phyloP scores from a whole-genome alignment of 2,888 invertebrate genomes.

The Hydrotaea diabolus region DNA sequence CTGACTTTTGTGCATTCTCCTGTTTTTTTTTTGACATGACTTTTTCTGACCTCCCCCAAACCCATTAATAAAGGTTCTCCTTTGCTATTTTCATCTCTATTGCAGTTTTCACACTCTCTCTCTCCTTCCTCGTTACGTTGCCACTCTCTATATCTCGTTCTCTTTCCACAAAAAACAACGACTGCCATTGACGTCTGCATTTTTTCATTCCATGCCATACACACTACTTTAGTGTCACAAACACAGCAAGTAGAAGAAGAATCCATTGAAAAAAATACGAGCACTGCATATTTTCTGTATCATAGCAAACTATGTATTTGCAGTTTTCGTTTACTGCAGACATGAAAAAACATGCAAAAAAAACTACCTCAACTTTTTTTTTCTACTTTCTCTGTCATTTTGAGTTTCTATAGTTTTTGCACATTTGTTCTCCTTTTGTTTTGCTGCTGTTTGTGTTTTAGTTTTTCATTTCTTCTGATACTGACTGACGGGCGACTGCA shows the following conservation, averaged over 20 bases:
- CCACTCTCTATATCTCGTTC: not conserved
- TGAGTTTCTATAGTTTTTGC: conserved; percentile 19
- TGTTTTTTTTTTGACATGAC: not conserved
- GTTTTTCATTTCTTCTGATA: not conserved
- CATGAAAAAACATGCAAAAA: not conserved
- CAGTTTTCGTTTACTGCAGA: not conserved
- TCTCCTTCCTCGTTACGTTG: not conserved
- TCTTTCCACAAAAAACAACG: not conserved
- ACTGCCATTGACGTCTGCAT: not conserved
- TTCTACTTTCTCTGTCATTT: conserved; percentile 26
- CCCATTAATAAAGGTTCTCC: not conserved
- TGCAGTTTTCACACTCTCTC: not conserved
- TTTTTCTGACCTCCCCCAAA: conserved; percentile 13
- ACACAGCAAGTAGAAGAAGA: not conserved
- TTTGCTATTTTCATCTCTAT: conserved; percentile 24
- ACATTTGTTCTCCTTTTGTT: conserved; percentile 10
- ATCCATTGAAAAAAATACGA: not conserved
- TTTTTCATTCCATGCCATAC: not conserved
- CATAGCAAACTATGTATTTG: not conserved
- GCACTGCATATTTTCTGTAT: not conserved
- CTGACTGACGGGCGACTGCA: not conserved
- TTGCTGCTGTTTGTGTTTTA: not conserved
- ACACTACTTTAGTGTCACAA: conserved; percentile 19
- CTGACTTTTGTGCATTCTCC: conserved; percentile 3
- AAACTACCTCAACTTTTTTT: not conserved